phyloP scores from a whole-genome alignment of 2,113 vertebrate genomes.

The Mormyrus lacerda region DNA sequence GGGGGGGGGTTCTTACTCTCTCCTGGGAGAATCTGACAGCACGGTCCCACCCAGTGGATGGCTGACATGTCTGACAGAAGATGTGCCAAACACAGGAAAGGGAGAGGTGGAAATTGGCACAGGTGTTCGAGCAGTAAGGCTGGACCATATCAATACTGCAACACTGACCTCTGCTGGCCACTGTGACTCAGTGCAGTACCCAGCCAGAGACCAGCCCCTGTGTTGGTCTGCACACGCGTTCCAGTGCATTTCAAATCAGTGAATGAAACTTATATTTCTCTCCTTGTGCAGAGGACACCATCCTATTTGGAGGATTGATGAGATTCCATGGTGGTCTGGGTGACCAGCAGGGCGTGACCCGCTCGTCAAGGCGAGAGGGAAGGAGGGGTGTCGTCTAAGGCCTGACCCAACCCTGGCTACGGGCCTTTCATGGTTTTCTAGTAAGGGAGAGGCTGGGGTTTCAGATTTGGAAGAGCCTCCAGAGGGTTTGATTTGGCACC shows the following conservation, averaged over 20 bases:
- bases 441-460: background rate
- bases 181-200: background rate
- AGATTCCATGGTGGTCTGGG: background rate
- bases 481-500: background rate
- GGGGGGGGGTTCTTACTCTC: background rate
- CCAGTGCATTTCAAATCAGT: background rate
- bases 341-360: background rate
- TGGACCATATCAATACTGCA: background rate
- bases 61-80: background rate
- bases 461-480: background rate
- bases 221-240: background rate
- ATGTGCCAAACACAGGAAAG: background rate
- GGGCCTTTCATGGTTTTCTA: background rate
- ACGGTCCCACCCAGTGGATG: background rate
- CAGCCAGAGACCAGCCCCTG: background rate
- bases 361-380: background rate
- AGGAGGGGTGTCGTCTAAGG: background rate
- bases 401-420: background rate
- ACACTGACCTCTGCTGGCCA: conserved; percentile 18
- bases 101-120: background rate
- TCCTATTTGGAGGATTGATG: background rate
- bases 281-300: background rate
- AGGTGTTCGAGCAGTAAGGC: background rate
- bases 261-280: background rate
- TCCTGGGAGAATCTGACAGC: background rate